A percentile compares a stretch with the other conserved stretches of the same genome.
These are phyloP conservation scores for Timema podura DNA, from an alignment of 2,888 invertebrate genomes.

Conservation along the genomic window DNA sequence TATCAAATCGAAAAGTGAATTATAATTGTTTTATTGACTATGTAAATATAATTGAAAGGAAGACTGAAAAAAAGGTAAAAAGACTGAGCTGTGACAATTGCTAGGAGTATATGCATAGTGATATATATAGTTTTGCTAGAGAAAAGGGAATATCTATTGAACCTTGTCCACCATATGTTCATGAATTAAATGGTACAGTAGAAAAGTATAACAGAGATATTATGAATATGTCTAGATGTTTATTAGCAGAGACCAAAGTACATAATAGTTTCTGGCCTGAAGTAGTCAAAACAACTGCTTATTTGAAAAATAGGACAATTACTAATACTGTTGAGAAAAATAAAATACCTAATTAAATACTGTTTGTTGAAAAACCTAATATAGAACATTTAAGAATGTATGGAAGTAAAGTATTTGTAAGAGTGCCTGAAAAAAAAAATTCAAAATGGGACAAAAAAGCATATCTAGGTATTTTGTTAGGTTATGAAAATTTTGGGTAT, in stretches of 20 bases:
- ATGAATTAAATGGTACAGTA: no score
- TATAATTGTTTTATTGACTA: not conserved
- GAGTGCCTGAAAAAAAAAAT: not conserved
- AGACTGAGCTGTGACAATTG: no score
- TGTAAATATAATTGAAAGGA: constrained; percentile 1
- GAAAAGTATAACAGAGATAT: no score
- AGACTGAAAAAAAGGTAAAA: not conserved
- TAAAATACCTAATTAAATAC: not conserved
- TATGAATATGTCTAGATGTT: no score
- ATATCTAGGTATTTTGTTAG: constrained; percentile 5
- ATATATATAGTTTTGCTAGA: no score
- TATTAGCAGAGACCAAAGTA: no score
- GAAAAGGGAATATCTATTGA: no score
- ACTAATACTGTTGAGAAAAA: not conserved
- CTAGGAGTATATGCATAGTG: no score
- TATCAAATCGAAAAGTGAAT: not conserved
- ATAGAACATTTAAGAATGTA: not conserved
- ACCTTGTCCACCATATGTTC: no score
- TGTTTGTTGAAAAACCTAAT: not conserved
- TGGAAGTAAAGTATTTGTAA: not conserved
- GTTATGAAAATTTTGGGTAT: not conserved
- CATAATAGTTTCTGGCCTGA: no score
- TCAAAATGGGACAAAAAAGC: constrained; percentile 3
- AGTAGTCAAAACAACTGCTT: no score
- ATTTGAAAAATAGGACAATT: not conserved